A percentile compares a stretch with the other conserved stretches of the same genome.
These are phyloP conservation scores for Himalopsyche japonica DNA, from an alignment of 2,888 invertebrate genomes.

Conservation along the genomic window DNA sequence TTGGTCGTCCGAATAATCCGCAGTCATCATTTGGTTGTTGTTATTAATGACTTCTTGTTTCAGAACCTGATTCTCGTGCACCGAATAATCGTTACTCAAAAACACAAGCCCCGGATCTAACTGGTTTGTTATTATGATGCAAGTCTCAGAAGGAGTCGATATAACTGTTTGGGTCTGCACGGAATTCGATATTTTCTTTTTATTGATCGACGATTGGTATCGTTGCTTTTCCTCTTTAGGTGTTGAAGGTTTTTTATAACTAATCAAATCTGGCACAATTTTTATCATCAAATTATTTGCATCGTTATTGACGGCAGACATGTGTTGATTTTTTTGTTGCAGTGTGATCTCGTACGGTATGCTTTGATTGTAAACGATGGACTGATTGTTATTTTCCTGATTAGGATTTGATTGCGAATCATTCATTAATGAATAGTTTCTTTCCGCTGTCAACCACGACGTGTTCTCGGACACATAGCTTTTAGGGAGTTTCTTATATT, in stretches of 20 bases:
- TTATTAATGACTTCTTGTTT: not conserved
- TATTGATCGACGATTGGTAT: not conserved
- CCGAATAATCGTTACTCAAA: not conserved
- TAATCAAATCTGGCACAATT: not conserved
- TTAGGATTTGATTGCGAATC: not conserved
- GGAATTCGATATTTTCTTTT: not conserved
- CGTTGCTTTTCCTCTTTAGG: not conserved
- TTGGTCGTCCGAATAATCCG: not conserved
- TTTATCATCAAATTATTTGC: not conserved
- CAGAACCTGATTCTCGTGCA: not conserved
- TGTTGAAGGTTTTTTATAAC: not conserved
- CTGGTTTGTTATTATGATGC: slow-evolving; percentile 36
- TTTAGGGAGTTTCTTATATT: not conserved
- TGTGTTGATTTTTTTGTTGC: not conserved
- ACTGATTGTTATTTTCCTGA: not conserved
- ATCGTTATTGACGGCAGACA: not conserved
- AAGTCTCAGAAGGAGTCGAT: slow-evolving; percentile 24
- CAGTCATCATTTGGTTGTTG: not conserved
- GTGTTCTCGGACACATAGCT: not conserved
- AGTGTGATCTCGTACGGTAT: not conserved
- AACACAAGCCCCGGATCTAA: not conserved
- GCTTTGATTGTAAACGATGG: not conserved
- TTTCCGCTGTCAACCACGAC: not conserved
- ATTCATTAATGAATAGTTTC: not conserved
- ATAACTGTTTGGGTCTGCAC: not conserved